Conservation (phyloP, 2,113 vertebrate species). For the Sisor rabdophorus region DNA sequence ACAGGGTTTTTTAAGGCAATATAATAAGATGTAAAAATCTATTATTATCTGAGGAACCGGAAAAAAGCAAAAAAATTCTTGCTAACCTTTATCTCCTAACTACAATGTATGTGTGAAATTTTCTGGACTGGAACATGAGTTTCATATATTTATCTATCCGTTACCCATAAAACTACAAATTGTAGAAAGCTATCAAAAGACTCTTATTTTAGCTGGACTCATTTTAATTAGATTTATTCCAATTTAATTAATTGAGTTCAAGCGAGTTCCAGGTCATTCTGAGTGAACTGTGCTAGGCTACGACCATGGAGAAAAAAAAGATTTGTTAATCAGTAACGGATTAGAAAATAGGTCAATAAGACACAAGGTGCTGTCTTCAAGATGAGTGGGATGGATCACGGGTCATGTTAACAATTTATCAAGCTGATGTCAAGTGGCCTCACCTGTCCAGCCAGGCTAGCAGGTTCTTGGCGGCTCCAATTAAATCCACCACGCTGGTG, state of each 20-base stretch:
- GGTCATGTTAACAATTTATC: background rate
- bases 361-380: background rate
- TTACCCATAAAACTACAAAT: background rate
- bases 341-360: background rate
- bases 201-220: background rate
- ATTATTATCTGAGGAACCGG: no score
- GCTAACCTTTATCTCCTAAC: no score
- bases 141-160: background rate
- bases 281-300: background rate
- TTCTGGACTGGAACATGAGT: background rate
- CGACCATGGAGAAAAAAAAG: background rate
- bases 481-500: slow-evolving; percentile 78
- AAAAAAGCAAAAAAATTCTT: no score
- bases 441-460: slow-evolving; percentile 83
- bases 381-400: background rate
- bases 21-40: no score
- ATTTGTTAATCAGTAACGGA: background rate
- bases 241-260: background rate
- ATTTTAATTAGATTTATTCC: background rate
- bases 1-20: no score
- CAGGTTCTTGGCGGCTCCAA: slow-evolving; percentile 77
- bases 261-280: background rate
- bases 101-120: background rate
- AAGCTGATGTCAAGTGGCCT: background rate
- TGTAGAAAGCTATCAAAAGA: no score